Base-by-base conservation (phyloP, 2,888 invertebrate genomes). In the Acleris holmiana region DNA sequence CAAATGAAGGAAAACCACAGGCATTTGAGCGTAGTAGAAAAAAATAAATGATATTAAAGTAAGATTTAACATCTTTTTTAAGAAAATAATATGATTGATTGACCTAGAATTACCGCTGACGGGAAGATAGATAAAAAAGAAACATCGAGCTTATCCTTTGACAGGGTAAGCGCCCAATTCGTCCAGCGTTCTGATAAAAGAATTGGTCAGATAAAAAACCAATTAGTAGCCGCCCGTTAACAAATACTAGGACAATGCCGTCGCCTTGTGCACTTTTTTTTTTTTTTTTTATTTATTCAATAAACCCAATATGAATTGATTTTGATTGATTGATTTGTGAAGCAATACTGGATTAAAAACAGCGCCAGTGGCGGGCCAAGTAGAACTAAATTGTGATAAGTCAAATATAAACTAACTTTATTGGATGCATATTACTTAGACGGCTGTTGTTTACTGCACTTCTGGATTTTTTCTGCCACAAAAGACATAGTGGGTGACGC, bases 241-340 rank as follows among this genome's bases (percentile, higher is more conserved):
- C 54, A 48, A 50, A 53, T 64, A 64, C 41, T 21, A 41, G 44
- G 55, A 55, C 55, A 44, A 64, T 64, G 25, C 23, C 25, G 54
- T 64, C 59, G 48, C 44, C 64, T 53, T 54, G 35, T 44, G 48
- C 48, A 59, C n/a, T n/a, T n/a, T n/a, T n/a, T n/a, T n/a, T n/a
- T n/a, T n/a, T n/a, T n/a, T n/a, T n/a, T n/a, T n/a, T n/a, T n/a
- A n/a, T n/a, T n/a, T n/a, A n/a, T n/a, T n/a, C n/a, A n/a, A n/a
- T n/a, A n/a, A n/a, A n/a, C n/a, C n/a, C n/a, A n/a, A n/a, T n/a
- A n/a, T n/a, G n/a, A n/a, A n/a, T n/a, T n/a, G n/a, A n/a, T n/a
- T n/a, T n/a, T n/a, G n/a, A n/a, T n/a, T n/a, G n/a, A n/a, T n/a
- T n/a, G 23, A 29, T 55, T 62, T 62, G 25, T 61, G 55, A 54